Conservation (phyloP, 2,888 invertebrate species). For the Acronicta aceris region DNA sequence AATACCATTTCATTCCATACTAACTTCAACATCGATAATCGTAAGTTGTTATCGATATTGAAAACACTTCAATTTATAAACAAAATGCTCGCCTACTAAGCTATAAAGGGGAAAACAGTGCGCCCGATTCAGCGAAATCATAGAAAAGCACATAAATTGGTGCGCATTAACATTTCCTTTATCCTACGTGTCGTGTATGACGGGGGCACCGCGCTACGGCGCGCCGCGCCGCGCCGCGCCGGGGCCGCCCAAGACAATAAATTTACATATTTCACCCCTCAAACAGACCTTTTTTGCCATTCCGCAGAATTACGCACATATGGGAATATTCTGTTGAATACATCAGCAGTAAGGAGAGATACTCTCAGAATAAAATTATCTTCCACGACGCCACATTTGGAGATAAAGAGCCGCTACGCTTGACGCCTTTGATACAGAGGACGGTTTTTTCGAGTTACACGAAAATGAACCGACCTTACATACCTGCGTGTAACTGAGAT, state of each 20-base stretch:
- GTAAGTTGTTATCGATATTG: slow-evolving; percentile 56
- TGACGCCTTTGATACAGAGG: slow-evolving; percentile 68
- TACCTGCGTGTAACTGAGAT: neutral
- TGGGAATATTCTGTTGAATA: slow-evolving; percentile 89
- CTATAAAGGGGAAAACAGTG: slow-evolving; percentile 83
- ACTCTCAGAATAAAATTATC: slow-evolving; percentile 89
- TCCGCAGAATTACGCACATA: slow-evolving; percentile 89
- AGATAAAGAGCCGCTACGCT: slow-evolving; percentile 79
- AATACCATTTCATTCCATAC: too few species aligned
- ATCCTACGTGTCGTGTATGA: slow-evolving; percentile 89
- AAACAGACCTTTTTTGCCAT: slow-evolving; percentile 90
- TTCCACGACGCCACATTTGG: slow-evolving; percentile 84
- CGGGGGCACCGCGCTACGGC: slow-evolving; percentile 80
- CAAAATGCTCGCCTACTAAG: slow-evolving; percentile 67
- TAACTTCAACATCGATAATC: slow-evolving; percentile 31
- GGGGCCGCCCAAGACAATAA: slow-evolving; percentile 89
- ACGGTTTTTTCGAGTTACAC: slow-evolving; percentile 40
- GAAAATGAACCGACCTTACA: slow-evolving; percentile 22
- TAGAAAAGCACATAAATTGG: slow-evolving; percentile 89
- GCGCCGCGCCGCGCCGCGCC: slow-evolving; percentile 67
- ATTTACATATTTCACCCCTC: slow-evolving; percentile 90
- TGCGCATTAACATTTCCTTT: slow-evolving; percentile 89
- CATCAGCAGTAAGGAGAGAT: slow-evolving; percentile 88
- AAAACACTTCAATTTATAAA: slow-evolving; percentile 76
- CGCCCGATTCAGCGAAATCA: slow-evolving; percentile 88